Base-by-base conservation (phyloP, 2,888 invertebrate species). In the Campopleginae sp. region DNA sequence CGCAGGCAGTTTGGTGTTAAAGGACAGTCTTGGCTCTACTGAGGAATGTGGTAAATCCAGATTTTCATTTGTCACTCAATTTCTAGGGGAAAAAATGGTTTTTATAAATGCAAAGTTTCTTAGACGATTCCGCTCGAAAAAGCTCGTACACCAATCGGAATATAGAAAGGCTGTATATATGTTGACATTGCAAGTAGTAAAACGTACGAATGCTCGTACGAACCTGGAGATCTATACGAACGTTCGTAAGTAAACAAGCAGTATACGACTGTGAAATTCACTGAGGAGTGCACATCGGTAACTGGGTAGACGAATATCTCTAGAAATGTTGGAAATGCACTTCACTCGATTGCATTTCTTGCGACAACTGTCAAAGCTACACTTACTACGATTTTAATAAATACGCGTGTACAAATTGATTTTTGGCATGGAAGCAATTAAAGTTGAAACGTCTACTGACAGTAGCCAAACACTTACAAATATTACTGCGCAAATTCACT, bases 241-340 rank as follows among this genome's bases (percentile, higher is more conserved):
- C 38, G 63, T 51, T 70, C 48, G 72, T 81, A 74, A 54, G 81
- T 77, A 77, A 81, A 81, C 80, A 84, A 83, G 79, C 51, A 68
- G 70, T 75, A 79, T 83, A 76, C 68, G 65, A 31, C 12, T 46
- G 71, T 23, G 63, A 23, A 58, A 38, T 80, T 58, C 51, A 63
- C 54, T n/a, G 58, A 72, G 33, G 72, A 46, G 72, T 74, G 65
- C 70, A 58, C 58, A 81, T 78, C 63, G 48, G 63, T 72, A 68
- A 63, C 46, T 48, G 48, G 46, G 38, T 71, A 44, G 71, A 17
- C n/a, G 46, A 70, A 71, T 79, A 71, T 79, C 51, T 54, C 31
- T 6, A 23, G 72, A 61, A 78, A 80, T 46, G 44, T 68, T 33
- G 38, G 14, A 48, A 61, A 68, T 66, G 66, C 75, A 61, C 70